phyloP scores from a whole-genome alignment of 2,113 vertebrate genomes.

The Nesoenas mayeri region DNA sequence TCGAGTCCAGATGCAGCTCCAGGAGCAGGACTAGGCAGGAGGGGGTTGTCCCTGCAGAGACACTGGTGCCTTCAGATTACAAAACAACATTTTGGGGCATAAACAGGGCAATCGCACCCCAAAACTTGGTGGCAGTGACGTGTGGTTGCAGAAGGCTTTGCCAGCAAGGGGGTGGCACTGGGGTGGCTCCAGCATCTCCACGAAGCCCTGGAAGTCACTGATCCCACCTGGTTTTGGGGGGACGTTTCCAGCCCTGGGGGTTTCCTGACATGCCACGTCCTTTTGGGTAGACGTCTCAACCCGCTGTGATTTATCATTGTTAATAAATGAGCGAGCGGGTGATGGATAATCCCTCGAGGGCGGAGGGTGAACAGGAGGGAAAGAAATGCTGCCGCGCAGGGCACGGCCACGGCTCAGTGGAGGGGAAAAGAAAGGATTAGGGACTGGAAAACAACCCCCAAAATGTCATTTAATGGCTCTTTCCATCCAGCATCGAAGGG shows the following conservation, averaged over 20 bases:
- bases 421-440: not conserved
- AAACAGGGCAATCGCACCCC: accelerated
- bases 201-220: not conserved
- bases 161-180: not conserved
- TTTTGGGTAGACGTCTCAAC: accelerated
- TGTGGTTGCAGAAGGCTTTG: not conserved
- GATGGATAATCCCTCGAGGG: not conserved
- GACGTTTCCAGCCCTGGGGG: not conserved
- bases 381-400: not conserved
- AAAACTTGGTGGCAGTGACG: accelerated
- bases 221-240: too few relatives aligned
- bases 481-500: not conserved
- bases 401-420: not conserved
- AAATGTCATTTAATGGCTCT: not conserved
- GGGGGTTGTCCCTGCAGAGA: not conserved
- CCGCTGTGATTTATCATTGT: accelerated
- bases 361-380: not conserved
- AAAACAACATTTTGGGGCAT: not conserved
- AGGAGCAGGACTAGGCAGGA: not conserved
- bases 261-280: not conserved
- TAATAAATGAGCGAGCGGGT: not conserved
- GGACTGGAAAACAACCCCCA: not conserved
- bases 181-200: not conserved
- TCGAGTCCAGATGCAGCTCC: not conserved
- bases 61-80: not conserved